Conservation (phyloP, 2,888 invertebrate species). For the Monoplex corrugatus region DNA sequence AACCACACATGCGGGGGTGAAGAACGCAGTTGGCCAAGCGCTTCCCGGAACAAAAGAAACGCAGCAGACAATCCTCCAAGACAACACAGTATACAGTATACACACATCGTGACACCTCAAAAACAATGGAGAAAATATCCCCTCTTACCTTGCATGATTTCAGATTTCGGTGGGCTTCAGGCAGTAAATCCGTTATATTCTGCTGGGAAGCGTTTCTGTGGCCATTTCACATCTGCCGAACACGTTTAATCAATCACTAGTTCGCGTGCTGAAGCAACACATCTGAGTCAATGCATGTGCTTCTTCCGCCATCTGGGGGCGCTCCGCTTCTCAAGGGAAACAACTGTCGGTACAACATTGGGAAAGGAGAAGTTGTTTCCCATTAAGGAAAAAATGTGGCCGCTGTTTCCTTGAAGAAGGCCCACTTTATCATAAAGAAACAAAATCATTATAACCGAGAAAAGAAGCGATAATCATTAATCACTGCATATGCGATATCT, state of each 20-base stretch:
- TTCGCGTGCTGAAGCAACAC: not conserved
- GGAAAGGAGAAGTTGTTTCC: slow-evolving; percentile 6
- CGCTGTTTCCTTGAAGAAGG: too few relatives aligned
- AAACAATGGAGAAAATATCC: not conserved
- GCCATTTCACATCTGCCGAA: slow-evolving; percentile 3
- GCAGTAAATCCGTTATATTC: not conserved
- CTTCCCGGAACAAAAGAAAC: not conserved
- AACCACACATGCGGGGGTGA: not conserved
- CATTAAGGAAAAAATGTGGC: not conserved
- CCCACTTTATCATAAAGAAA: too few relatives aligned
- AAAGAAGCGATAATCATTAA: too few relatives aligned
- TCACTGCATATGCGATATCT: too few relatives aligned
- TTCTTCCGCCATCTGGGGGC: slow-evolving; percentile 41
- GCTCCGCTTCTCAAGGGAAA: slow-evolving; percentile 30
- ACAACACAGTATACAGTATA: not conserved
- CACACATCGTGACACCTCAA: slow-evolving; percentile 1
- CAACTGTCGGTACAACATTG: not conserved
- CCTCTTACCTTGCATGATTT: slow-evolving; percentile 34
- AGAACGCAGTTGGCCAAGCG: not conserved
- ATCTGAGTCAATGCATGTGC: slow-evolving; percentile 40
- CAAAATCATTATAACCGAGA: too few relatives aligned
- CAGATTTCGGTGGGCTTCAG: not conserved
- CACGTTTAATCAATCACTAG: not conserved
- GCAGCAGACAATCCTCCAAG: not conserved
- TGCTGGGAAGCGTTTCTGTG: not conserved